A percentile compares a stretch with the other conserved stretches of the same genome.
phyloP scores from a whole-genome alignment of 2,888 invertebrate species.

The Nemotelus nigrinus region DNA sequence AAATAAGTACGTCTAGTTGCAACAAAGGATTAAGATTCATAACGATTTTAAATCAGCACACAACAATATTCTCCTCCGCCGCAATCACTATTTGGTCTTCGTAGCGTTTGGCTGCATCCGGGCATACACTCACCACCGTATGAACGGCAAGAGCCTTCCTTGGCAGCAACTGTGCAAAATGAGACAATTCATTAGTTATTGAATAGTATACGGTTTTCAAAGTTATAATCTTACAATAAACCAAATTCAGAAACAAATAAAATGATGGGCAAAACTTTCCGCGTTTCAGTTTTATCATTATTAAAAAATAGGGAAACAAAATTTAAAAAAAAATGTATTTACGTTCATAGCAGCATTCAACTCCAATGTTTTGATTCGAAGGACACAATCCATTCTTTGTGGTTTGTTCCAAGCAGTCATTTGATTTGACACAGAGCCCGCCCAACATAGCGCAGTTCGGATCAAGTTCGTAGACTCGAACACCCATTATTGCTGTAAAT shows the following conservation, averaged over 20 bases:
- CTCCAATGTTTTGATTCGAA: slow-evolving; percentile 57
- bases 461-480: slow-evolving; percentile 60
- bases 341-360: slow-evolving; percentile 64
- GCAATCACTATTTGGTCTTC: slow-evolving; percentile 61
- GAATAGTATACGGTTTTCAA: neutral
- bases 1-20: too few species aligned
- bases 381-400: slow-evolving; percentile 61
- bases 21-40: neutral
- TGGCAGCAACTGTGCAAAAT: slow-evolving; percentile 58
- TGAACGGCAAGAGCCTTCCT: slow-evolving; percentile 60
- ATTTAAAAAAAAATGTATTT: slow-evolving; percentile 52
- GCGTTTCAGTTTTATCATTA: neutral
- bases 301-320: neutral
- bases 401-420: slow-evolving; percentile 59
- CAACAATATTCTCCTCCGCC: slow-evolving; percentile 60
- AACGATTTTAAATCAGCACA: slow-evolving; percentile 52
- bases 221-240: neutral
- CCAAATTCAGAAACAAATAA: neutral
- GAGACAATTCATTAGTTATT: too few species aligned
- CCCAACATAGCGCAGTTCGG: slow-evolving; percentile 61
- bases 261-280: neutral
- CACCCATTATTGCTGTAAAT: slow-evolving; percentile 59
- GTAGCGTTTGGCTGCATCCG: slow-evolving; percentile 56
- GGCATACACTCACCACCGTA: slow-evolving; percentile 61
- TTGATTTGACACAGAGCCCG: slow-evolving; percentile 60